Base-by-base conservation (phyloP, 2,888 invertebrate species). In the Hyposoter didymator region DNA sequence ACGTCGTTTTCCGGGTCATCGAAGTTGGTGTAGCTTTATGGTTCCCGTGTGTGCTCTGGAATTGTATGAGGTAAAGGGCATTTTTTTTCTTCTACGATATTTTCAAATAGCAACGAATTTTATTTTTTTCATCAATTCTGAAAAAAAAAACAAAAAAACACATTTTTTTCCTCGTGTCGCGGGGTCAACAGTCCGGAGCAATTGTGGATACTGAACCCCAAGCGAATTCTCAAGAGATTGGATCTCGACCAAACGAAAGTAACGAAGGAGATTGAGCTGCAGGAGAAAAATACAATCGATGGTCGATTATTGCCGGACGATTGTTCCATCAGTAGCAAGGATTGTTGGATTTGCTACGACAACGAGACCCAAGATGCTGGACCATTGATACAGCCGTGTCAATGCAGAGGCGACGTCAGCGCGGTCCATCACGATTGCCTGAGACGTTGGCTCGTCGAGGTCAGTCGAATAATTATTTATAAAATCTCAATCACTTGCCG, bases 31-130 rank as follows among this genome's bases (percentile, higher is more conserved):
- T 98, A 84, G 98, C 98, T 90, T 94, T 99, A 91, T 99, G 98
- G 98, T 99, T 98, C 94, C 98, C 98, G 47, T 98, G 98, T 94
- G 98, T 98, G 76, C 95, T 99, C 89, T 99, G 99, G 99, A 99
- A 99, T 95, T 98, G 98, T 89, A 98, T 98, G 96, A 97, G 97
- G 93, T 95, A 89, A 88, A 45, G 0, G 5, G 28, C 22, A 28
- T 55, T 22, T 0, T 4, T 62, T 35, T 28, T 59, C 59, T 28
- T 19, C 22, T n/a, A n/a, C n/a, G 8, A 35, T 6, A 35, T 35
- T 4, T 6, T 35, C 5, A 35, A 35, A 35, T 6, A 32, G 32
- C 32, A 32, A 32, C 32, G n/a, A n/a, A n/a, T n/a, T n/a, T n/a
- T n/a, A n/a, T n/a, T n/a, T n/a, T n/a, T 28, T 28, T 28, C 2